These are phyloP conservation scores for Falcunculus frontatus DNA, from an alignment of 2,113 vertebrate genomes.

Conservation along the genomic window DNA sequence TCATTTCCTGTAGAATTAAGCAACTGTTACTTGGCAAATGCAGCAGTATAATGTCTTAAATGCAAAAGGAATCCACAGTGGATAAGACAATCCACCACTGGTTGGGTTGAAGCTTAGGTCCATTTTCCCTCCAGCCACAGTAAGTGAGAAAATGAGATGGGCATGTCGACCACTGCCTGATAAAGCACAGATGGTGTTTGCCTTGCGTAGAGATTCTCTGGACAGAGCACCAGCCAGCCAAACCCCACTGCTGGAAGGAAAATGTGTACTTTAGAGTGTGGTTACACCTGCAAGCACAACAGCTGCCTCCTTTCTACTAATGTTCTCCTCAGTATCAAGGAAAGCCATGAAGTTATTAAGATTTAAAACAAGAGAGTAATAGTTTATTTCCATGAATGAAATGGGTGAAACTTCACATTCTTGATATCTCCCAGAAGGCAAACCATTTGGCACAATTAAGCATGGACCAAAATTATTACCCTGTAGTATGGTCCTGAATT, in stretches of 20 bases:
- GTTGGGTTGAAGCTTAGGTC: neutral
- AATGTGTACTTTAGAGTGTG: neutral
- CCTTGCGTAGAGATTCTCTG: neutral
- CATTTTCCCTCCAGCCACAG: neutral
- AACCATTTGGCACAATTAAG: neutral
- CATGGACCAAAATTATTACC: neutral
- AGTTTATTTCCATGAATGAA: neutral
- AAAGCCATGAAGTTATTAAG: neutral
- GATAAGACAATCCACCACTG: neutral
- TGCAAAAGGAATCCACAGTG: neutral
- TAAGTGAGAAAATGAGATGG: neutral
- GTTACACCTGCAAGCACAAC: neutral
- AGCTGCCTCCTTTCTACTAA: neutral
- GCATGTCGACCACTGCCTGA: fast-evolving
- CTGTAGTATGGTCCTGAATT: neutral
- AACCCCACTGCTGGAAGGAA: neutral
- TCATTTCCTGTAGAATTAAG: neutral
- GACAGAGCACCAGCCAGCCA: neutral
- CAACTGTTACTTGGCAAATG: neutral
- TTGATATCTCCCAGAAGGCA: neutral
- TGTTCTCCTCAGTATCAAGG: neutral
- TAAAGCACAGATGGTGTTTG: neutral
- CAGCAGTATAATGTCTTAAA: neutral
- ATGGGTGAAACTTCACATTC: neutral
- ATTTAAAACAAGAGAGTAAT: neutral